Percentiles rank a stretch among this genome's conserved stretches.
phyloP scores from a whole-genome alignment of 1,140 invertebrate species.

The Metaphire vulgaris region DNA sequence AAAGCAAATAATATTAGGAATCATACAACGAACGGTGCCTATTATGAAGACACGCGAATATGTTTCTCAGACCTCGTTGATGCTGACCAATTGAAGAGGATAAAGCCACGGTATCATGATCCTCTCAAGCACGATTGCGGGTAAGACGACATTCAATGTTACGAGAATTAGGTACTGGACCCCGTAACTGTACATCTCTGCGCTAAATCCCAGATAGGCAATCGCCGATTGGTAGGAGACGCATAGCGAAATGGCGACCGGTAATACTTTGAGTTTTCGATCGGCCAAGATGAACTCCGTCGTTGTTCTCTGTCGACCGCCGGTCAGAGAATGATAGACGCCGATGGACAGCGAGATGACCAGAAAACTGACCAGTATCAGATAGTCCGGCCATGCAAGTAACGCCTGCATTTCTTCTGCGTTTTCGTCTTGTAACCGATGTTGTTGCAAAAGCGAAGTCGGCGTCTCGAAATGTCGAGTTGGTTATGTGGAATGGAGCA shows the following conservation, averaged over 20 bases:
- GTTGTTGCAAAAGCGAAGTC: no score
- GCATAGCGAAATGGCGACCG: conserved; percentile 10
- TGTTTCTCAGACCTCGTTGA: no score
- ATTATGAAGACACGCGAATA: no score
- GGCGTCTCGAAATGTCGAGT: no score
- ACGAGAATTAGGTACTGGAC: conserved; percentile 29
- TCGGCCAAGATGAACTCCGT: conserved; percentile 1
- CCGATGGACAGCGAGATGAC: conserved; percentile 21
- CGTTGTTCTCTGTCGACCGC: background rate
- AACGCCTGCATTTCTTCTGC: no score
- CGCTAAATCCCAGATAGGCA: background rate
- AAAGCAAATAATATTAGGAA: no score
- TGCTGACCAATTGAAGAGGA: conserved; percentile 34
- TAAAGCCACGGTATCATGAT: conserved; percentile 34
- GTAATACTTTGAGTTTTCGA: background rate
- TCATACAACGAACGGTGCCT: no score
- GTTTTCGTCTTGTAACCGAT: no score
- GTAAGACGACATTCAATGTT: background rate
- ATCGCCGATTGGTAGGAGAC: background rate
- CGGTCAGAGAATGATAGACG: conserved; percentile 15
- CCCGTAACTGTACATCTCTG: conserved; percentile 24
- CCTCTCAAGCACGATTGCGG: conserved; percentile 22
- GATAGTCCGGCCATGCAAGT: conserved; percentile 14
- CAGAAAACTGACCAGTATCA: conserved; percentile 14
- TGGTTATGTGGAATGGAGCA: no score